phyloP scores from a whole-genome alignment of 2,888 invertebrate species.

The Dasypogon diadema region DNA sequence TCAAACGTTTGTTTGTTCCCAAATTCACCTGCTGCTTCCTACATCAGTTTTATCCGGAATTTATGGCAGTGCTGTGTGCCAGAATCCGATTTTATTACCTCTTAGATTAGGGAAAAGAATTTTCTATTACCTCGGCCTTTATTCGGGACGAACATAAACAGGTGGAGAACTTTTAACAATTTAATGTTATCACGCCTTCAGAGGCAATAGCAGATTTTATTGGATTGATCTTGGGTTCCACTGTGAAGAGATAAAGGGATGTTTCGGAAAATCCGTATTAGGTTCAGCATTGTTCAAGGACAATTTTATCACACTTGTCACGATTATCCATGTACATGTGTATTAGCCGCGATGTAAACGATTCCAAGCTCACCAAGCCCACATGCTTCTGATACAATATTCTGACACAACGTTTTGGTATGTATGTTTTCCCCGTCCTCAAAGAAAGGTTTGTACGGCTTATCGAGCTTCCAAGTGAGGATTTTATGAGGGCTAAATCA shows the following conservation, averaged over 20 bases:
- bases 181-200: neutral
- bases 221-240: neutral
- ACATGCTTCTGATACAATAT: neutral
- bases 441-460: no score
- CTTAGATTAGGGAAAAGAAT: neutral
- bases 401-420: neutral
- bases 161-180: slow-evolving; percentile 2
- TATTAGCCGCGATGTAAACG: neutral
- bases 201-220: neutral
- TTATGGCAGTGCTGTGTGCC: neutral
- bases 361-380: neutral
- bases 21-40: neutral
- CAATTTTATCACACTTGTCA: neutral
- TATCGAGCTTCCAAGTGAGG: no score
- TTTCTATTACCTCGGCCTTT: neutral
- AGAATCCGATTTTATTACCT: neutral
- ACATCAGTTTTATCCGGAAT: neutral
- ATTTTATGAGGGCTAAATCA: no score
- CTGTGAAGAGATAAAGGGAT: neutral
- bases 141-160: neutral
- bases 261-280: neutral
- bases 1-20: neutral
- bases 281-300: neutral
- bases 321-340: neutral
- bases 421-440: no score